Evolutionary conservation across 1,140 invertebrate species (phyloP).

Genomic region (Hyles vespertilio): DNA sequence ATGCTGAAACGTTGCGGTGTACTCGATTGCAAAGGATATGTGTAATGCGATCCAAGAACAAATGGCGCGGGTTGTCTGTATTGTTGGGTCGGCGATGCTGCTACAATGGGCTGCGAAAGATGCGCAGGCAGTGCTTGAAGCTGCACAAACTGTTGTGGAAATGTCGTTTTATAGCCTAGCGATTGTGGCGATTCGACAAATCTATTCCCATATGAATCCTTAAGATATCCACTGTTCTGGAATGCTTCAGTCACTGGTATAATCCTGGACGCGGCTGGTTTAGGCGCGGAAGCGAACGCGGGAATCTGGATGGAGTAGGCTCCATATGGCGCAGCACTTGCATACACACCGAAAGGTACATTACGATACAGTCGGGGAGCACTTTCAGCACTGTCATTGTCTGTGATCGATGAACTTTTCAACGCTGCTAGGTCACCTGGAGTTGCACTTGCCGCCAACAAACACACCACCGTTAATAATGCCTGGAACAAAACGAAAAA

Average conservation of each 20-base stretch:
- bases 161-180: constrained; percentile 42
- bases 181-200: constrained; percentile 43
- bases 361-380: constrained; percentile 51
- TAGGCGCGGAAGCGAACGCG: constrained; percentile 32
- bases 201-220: constrained; percentile 61
- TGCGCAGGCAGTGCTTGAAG: constrained; percentile 58
- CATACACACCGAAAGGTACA: constrained; percentile 50
- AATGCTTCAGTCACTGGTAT: constrained; percentile 41
- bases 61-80: constrained; percentile 43
- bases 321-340: constrained; percentile 50
- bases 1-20: constrained; percentile 30
- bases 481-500: constrained; percentile 41
- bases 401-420: constrained; percentile 28
- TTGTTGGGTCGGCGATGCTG: constrained; percentile 38
- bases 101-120: constrained; percentile 53
- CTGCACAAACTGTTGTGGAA: constrained; percentile 60
- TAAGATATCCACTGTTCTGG: constrained; percentile 46
- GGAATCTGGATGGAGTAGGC: constrained; percentile 54
- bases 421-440: constrained; percentile 26
- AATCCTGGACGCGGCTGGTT: constrained; percentile 27
- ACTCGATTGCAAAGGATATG: constrained; percentile 36
- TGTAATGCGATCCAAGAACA: constrained; percentile 40
- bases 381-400: constrained; percentile 51
- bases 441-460: constrained; percentile 32
- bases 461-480: constrained; percentile 41